Evolutionary conservation across 2,888 invertebrate genomes (phyloP).

Genomic region (Chromoteleia sp.): DNA sequence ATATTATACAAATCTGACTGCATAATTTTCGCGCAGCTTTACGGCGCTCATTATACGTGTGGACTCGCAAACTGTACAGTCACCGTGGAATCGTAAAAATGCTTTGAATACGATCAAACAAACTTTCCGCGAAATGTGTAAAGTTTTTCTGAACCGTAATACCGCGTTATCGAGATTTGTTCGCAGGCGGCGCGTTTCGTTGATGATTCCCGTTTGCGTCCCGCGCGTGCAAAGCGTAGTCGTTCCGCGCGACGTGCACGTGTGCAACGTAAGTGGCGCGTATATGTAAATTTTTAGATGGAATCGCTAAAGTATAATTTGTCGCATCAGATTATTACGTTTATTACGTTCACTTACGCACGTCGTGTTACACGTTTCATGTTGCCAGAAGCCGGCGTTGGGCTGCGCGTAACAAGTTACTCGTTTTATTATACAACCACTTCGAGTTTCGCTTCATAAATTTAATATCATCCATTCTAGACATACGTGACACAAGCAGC

Average conservation of each 20-base stretch:
- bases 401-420: slow-evolving; percentile 66
- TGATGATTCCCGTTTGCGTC: background rate
- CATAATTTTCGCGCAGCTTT: slow-evolving; percentile 63
- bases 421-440: slow-evolving; percentile 69
- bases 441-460: slow-evolving; percentile 68
- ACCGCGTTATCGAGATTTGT: slow-evolving; percentile 26
- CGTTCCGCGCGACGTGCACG: too few relatives aligned
- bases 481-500: slow-evolving; percentile 60
- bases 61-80: slow-evolving; percentile 33
- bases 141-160: slow-evolving; percentile 37
- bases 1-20: slow-evolving; percentile 60
- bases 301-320: slow-evolving; percentile 48
- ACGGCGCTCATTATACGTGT: slow-evolving; percentile 54
- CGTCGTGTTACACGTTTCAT: slow-evolving; percentile 56
- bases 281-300: slow-evolving; percentile 30
- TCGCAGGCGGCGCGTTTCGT: slow-evolving; percentile 11
- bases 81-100: slow-evolving; percentile 33
- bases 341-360: slow-evolving; percentile 64
- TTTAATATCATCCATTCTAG: slow-evolving; percentile 67
- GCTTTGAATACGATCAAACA: slow-evolving; percentile 50
- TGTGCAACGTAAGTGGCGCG: background rate
- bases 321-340: slow-evolving; percentile 50
- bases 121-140: slow-evolving; percentile 49
- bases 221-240: too few relatives aligned
- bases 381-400: slow-evolving; percentile 43